Conservation (phyloP, 2,888 invertebrate species). For the Fragum sueziense region DNA sequence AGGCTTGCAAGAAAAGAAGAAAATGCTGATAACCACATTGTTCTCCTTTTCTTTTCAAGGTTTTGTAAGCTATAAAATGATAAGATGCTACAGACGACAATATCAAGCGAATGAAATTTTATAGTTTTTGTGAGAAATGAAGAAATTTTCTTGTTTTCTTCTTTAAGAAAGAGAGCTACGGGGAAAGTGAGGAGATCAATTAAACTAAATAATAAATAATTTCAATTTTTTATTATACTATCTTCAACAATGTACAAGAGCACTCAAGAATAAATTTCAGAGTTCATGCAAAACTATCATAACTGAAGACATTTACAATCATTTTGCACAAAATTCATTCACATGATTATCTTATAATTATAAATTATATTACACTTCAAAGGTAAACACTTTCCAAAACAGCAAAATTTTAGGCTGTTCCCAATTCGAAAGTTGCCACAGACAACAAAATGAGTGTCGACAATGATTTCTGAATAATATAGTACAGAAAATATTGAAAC, state of each 20-base stretch:
- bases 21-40: not conserved
- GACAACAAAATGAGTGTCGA: too few relatives aligned
- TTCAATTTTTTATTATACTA: not conserved
- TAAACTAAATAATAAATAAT: too few relatives aligned
- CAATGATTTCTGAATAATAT: too few relatives aligned
- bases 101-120: not conserved
- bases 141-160: not conserved
- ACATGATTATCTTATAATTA: too few relatives aligned
- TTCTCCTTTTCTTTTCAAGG: not conserved
- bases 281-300: too few relatives aligned
- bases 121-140: not conserved
- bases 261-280: not conserved
- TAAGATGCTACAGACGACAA: not conserved
- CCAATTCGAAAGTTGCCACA: too few relatives aligned
- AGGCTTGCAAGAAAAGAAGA: not conserved
- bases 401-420: not conserved
- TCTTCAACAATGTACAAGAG: not conserved
- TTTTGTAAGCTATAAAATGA: not conserved
- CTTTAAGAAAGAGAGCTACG: not conserved
- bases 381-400: too few relatives aligned
- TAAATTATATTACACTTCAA: too few relatives aligned
- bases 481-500: too few relatives aligned
- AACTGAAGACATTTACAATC: too few relatives aligned
- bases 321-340: too few relatives aligned
- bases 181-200: too few relatives aligned